Percentiles rank a stretch among this genome's conserved stretches.
Conservation (phyloP, 2,888 invertebrate species). For the Autographa pulchrina region DNA sequence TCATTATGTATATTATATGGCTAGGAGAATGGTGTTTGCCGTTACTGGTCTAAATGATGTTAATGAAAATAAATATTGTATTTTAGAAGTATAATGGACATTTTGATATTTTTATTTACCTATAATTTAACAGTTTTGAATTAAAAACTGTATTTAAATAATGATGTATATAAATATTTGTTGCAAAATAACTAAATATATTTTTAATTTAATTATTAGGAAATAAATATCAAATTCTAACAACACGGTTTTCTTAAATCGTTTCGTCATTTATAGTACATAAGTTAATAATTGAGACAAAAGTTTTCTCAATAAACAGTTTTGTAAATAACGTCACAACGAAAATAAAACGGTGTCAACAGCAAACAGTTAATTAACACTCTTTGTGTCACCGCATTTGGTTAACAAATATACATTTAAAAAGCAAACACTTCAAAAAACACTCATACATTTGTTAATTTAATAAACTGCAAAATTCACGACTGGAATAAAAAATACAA, state of each 20-base stretch:
- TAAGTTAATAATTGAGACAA: background rate
- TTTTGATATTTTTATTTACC: no score
- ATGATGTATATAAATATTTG: no score
- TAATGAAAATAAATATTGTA: background rate
- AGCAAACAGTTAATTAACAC: slow-evolving; percentile 1
- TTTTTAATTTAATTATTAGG: no score
- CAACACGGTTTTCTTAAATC: background rate
- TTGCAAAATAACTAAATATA: no score
- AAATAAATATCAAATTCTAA: background rate
- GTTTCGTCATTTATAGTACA: background rate
- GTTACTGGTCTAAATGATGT: slow-evolving; percentile 10
- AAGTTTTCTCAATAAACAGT: background rate
- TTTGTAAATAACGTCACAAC: background rate
- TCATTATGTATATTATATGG: slow-evolving; percentile 36
- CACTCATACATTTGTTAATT: slow-evolving; percentile 45
- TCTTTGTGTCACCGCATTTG: slow-evolving; percentile 31
- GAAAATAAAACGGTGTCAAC: slow-evolving; percentile 12
- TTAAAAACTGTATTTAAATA: no score
- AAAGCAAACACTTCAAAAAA: slow-evolving; percentile 29
- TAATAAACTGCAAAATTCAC: slow-evolving; percentile 35
- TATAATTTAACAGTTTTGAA: no score
- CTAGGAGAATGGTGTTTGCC: slow-evolving; percentile 18
- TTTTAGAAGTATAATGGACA: background rate
- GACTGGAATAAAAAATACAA: slow-evolving; percentile 32
- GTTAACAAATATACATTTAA: slow-evolving; percentile 32